Base-by-base conservation (phyloP, 2,113 vertebrate genomes). In the Lepus americanus region DNA sequence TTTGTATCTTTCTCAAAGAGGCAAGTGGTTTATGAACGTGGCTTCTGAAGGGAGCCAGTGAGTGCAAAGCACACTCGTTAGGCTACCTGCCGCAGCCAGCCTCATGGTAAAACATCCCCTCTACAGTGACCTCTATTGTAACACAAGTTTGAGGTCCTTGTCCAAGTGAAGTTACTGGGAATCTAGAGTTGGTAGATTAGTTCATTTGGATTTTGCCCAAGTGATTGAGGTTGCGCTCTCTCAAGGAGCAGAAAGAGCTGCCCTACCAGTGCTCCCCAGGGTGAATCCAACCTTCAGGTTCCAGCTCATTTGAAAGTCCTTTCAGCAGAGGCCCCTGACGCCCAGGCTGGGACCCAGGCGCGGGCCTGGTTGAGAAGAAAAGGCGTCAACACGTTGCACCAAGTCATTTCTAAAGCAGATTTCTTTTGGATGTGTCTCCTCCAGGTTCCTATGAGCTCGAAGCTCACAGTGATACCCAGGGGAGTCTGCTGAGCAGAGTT, bases 391-490 rank as follows among this genome's bases (percentile, higher is more conserved):
- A 66, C 36, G 70, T 13, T 84, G 81, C 93, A 51, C 73, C 94
- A 84, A 49, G 66, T 74, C 44, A 67, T 89, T 93, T 93, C 78
- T 77, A 66, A 4, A 69, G 63, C 33, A 89, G 53, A 63, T 69
- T 91, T 84, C 89, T 96, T 88, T 89, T 89, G 76, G 84, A 79
- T 93, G 27, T 51, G n/a, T 79, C 61, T 23, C 27, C 22, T 70
- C 53, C 11, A 93, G 7, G 83, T 92, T 86, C 76, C 76, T 69
- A 78, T 33, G 51, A 85, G 53, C 51, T 78, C 49, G 63, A 11
- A 74, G 31, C 39, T 59, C 31, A 49, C 78, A 89, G 64, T 49
- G 59, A 94, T 59, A 4, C 95, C 81, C 90, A 33, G 29, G n/a
- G 59, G 33, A 84, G 69, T 85, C 89, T 69, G 81, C 49, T 86